phyloP scores from a whole-genome alignment of 2,797 vertebrate genomes.

The Gallirallus australis region DNA sequence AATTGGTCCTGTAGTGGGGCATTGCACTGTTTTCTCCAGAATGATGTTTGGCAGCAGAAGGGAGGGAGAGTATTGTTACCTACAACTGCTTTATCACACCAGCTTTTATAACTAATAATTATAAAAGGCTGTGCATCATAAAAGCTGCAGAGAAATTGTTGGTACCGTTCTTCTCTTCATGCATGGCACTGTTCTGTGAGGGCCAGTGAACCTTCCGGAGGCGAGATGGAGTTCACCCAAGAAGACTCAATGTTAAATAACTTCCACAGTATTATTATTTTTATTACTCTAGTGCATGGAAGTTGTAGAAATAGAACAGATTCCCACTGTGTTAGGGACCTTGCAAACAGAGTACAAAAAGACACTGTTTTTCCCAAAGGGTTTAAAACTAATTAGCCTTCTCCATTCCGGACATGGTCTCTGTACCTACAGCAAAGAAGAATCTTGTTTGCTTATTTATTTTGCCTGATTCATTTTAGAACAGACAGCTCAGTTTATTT shows the following conservation, averaged over 20 bases:
- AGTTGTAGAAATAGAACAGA: conserved; percentile 6
- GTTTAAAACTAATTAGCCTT: conserved; percentile 46
- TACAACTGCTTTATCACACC: not conserved
- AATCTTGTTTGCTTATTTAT: conserved; percentile 66
- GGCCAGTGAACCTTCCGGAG: not conserved
- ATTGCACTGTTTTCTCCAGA: not conserved
- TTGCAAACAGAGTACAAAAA: conserved; percentile 35
- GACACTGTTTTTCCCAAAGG: not conserved
- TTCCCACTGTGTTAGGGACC: not conserved
- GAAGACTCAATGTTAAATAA: not conserved
- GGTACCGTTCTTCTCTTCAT: not conserved
- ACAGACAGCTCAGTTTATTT: conserved; percentile 55
- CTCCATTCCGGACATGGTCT: not conserved
- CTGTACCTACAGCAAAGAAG: conserved; percentile 66
- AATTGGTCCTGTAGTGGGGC: not conserved
- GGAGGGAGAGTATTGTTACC: not conserved
- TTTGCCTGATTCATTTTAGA: conserved; percentile 53
- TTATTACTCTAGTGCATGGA: conserved; percentile 2
- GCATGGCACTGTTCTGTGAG: not conserved
- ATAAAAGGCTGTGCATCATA: not conserved
- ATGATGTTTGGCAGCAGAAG: not conserved
- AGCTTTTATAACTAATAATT: not conserved
- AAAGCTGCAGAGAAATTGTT: not conserved
- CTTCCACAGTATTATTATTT: conserved; percentile 21
- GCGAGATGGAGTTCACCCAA: not conserved